Percentiles rank a stretch among this genome's conserved stretches.
These are phyloP conservation scores for Amblyraja radiata DNA, from an alignment of 2,797 vertebrate genomes.

Conservation along the genomic window DNA sequence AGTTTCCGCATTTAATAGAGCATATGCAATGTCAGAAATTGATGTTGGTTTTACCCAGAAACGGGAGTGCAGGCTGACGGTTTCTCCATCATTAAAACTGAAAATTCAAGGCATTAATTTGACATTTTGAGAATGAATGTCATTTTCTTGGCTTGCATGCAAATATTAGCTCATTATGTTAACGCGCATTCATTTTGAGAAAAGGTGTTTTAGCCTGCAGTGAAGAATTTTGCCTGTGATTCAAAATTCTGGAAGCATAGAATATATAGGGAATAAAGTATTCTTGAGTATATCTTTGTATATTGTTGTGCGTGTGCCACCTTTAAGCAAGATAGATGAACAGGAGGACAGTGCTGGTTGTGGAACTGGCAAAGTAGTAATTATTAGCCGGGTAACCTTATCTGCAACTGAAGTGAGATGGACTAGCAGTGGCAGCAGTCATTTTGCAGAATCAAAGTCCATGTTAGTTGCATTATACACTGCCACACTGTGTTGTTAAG, in stretches of 20 bases:
- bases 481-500: conserved; percentile 74
- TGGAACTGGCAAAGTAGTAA: conserved; percentile 61
- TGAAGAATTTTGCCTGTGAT: conserved; percentile 13
- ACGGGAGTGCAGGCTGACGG: too few relatives aligned
- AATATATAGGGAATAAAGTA: background rate
- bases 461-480: conserved; percentile 71
- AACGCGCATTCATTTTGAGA: background rate
- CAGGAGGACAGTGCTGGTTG: conserved; percentile 57
- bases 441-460: conserved; percentile 76
- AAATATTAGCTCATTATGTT: background rate
- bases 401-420: conserved; percentile 64
- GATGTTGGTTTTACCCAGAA: too few relatives aligned
- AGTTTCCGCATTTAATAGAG: too few relatives aligned
- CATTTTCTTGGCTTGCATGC: background rate
- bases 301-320: background rate
- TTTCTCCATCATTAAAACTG: too few relatives aligned
- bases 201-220: background rate
- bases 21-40: too few relatives aligned
- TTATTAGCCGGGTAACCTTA: conserved; percentile 70
- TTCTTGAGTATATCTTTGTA: conserved; percentile 4
- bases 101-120: too few relatives aligned
- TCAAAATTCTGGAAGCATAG: background rate
- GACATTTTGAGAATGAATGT: too few relatives aligned
- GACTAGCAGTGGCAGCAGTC: conserved; percentile 76
- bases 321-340: conserved; percentile 42